Evolutionary conservation across 2,888 invertebrate genomes (phyloP).

Genomic region (Archips xylosteana): DNA sequence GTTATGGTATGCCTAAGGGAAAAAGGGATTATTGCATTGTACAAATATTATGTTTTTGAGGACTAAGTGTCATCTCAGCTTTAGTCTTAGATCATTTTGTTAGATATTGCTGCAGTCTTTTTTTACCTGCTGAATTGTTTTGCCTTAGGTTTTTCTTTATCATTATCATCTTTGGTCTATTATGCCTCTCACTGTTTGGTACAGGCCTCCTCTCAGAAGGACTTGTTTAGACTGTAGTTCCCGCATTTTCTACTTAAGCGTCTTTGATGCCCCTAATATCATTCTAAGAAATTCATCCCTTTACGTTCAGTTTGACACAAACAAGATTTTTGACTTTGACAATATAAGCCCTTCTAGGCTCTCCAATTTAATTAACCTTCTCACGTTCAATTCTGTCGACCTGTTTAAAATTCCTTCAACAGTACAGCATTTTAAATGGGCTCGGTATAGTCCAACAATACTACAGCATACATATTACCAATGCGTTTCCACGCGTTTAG

Average conservation of each 20-base stretch:
- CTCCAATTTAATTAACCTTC: constrained; percentile 56
- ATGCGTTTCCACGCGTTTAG: constrained; percentile 30
- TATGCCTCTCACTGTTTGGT: too few relatives aligned
- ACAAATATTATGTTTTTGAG: too few relatives aligned
- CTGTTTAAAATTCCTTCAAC: constrained; percentile 77
- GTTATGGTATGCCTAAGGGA: too few relatives aligned
- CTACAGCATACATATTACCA: constrained; percentile 14
- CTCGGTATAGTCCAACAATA: constrained; percentile 52
- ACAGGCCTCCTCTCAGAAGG: too few relatives aligned
- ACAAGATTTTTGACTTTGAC: background rate
- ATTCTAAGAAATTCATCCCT: too few relatives aligned
- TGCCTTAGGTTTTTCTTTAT: background rate
- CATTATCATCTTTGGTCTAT: too few relatives aligned
- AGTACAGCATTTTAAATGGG: constrained; percentile 77
- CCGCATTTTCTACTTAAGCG: too few relatives aligned
- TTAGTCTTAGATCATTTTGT: background rate
- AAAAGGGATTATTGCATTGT: too few relatives aligned
- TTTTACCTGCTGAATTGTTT: background rate
- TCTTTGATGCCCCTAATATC: too few relatives aligned
- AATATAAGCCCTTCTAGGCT: constrained; percentile 45
- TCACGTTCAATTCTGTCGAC: constrained; percentile 71
- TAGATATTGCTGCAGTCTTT: background rate
- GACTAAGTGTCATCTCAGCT: background rate
- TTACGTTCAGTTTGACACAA: background rate
- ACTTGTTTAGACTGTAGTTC: too few relatives aligned